Conservation (phyloP, 2,888 invertebrate species). For the Mystacides longicornis region DNA sequence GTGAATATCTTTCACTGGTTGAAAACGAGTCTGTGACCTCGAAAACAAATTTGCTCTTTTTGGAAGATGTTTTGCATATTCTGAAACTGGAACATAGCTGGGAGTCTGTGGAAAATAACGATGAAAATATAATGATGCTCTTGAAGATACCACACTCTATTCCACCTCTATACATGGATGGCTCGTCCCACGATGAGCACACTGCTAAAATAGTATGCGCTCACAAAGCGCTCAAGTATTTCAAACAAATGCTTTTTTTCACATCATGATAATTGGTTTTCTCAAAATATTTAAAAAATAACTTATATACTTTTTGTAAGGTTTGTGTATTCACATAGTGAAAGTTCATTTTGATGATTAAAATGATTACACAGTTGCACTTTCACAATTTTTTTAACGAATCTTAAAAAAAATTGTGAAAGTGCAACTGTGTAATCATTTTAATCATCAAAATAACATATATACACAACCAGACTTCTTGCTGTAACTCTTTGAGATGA, state of each 20-base stretch:
- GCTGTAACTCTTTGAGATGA: too few relatives aligned
- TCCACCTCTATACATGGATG: constrained; percentile 16
- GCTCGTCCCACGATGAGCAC: background rate
- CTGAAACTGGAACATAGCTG: constrained; percentile 12
- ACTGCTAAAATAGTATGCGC: constrained; percentile 11
- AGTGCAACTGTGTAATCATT: too few relatives aligned
- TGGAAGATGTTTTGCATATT: constrained; percentile 12
- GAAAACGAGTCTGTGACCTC: background rate
- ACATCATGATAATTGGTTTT: background rate
- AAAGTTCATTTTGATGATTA: too few relatives aligned
- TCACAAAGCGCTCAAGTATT: constrained; percentile 13
- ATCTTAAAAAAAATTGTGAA: too few relatives aligned
- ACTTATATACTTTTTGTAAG: too few relatives aligned
- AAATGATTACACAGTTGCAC: too few relatives aligned
- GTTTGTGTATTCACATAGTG: too few relatives aligned
- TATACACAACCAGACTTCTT: too few relatives aligned
- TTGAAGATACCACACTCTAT: constrained; percentile 16
- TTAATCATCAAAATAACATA: too few relatives aligned
- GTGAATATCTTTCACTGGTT: background rate
- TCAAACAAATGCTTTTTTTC: constrained; percentile 7
- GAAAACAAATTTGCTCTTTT: background rate
- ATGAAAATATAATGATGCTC: background rate
- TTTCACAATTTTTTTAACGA: too few relatives aligned
- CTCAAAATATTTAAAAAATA: too few relatives aligned
- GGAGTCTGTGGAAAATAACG: background rate